Percentiles rank a stretch among this genome's conserved stretches.
Conservation (phyloP, 2,113 vertebrate genomes). For the Chrysemys picta region DNA sequence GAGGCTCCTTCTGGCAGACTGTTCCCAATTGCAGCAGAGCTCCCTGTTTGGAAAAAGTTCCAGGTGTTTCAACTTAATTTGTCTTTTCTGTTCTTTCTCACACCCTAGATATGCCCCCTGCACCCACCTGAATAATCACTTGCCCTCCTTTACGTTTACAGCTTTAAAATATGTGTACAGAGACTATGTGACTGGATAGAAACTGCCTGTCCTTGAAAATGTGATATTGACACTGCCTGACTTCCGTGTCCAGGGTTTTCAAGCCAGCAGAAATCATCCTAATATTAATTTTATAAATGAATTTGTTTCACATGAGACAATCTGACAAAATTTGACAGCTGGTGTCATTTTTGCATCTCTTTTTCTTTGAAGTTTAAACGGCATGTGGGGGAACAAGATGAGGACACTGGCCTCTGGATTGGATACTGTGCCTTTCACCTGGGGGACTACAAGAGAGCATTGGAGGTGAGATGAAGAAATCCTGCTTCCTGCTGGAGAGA, state of each 20-base stretch:
- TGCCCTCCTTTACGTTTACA: background rate
- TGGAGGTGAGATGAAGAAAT: conserved; percentile 85
- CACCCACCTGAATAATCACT: background rate
- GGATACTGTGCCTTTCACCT: conserved; percentile 95
- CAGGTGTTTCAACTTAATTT: background rate
- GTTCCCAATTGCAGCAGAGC: background rate
- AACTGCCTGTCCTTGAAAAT: background rate
- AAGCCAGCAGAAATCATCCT: accelerated
- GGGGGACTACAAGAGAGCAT: conserved; percentile 92
- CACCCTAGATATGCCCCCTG: background rate
- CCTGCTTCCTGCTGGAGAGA: background rate
- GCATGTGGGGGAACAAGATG: conserved; percentile 86
- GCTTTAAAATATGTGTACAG: background rate
- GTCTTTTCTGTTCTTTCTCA: background rate
- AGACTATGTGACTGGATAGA: background rate
- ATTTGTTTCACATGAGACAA: background rate
- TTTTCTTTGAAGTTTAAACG: conserved; percentile 88
- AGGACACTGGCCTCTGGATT: conserved; percentile 90
- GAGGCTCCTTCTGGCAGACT: background rate
- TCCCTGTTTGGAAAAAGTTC: background rate
- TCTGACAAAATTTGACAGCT: background rate
- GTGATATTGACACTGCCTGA: background rate
- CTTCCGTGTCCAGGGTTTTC: background rate
- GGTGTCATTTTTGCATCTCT: background rate
- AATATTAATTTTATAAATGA: background rate